Evolutionary conservation across 1,140 invertebrate species (phyloP).

Genomic region (Drosophila tristis): DNA sequence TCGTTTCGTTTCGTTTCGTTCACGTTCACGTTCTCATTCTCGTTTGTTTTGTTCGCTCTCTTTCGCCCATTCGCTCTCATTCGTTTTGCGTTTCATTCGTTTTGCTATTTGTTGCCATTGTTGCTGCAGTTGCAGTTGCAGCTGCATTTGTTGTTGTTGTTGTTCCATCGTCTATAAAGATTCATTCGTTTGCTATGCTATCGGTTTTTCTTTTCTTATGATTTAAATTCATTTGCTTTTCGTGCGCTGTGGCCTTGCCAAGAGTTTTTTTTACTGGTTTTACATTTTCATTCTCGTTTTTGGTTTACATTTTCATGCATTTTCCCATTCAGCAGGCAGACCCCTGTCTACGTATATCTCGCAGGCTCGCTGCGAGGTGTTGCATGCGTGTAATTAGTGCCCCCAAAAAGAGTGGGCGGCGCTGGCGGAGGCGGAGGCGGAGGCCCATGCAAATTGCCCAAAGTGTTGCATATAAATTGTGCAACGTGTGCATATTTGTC

Average conservation of each 20-base stretch:
- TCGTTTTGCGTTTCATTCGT: constrained; percentile 24
- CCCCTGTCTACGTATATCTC: background rate
- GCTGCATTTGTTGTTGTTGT: constrained; percentile 24
- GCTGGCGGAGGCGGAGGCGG: background rate
- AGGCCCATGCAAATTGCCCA: constrained; percentile 53
- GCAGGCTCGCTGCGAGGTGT: constrained; percentile 6
- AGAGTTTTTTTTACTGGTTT: constrained; percentile 10
- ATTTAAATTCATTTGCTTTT: constrained; percentile 52
- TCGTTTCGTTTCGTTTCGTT: constrained; percentile 7
- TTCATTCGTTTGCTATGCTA: constrained; percentile 36
- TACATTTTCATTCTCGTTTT: constrained; percentile 9
- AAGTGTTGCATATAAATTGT: constrained; percentile 67
- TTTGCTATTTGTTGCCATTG: constrained; percentile 21
- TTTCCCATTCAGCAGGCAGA: background rate
- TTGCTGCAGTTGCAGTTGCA: constrained; percentile 1
- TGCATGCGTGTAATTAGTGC: constrained; percentile 69
- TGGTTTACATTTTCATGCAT: constrained; percentile 22
- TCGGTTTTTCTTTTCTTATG: constrained; percentile 33
- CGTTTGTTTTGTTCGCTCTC: too few relatives aligned
- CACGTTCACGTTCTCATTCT: constrained; percentile 12
- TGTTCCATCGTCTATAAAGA: constrained; percentile 16
- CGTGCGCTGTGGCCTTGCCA: constrained; percentile 12
- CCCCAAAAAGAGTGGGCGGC: background rate
- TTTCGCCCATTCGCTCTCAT: background rate
- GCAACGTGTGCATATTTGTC: constrained; percentile 64